These are phyloP conservation scores for Metridium senile DNA, from an alignment of 92 coral and sea anemone genomes.

Conservation along the genomic window DNA sequence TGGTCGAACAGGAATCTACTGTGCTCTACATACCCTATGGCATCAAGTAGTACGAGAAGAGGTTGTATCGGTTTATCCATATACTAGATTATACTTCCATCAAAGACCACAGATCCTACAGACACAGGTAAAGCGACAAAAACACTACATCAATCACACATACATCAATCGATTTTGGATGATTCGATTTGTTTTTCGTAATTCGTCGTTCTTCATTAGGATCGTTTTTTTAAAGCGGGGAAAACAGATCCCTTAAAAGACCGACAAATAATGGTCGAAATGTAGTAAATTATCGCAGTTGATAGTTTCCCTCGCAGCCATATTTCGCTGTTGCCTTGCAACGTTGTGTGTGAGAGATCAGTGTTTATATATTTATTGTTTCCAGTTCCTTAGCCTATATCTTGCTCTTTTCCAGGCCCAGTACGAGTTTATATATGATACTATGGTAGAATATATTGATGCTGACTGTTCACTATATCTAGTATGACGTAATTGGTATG, in stretches of 20 bases:
- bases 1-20: constrained; percentile 94
- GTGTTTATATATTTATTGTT: no score
- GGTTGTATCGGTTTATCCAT: constrained; percentile 74
- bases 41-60: constrained; percentile 78
- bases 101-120: constrained; percentile 77
- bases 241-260: no score
- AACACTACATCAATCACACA: not conserved
- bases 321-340: no score
- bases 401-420: constrained; percentile 68
- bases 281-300: no score
- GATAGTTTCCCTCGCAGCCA: no score
- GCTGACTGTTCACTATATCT: constrained; percentile 72
- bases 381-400: no score
- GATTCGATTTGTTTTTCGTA: no score
- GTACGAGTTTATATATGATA: constrained; percentile 85
- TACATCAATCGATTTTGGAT: not conserved
- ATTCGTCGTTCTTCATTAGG: no score
- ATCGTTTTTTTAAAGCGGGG: no score
- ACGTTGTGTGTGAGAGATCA: no score
- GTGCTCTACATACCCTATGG: constrained; percentile 79
- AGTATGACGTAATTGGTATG: constrained; percentile 38
- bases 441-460: constrained; percentile 79
- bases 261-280: no score
- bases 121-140: constrained; percentile 54
- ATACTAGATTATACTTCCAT: constrained; percentile 61